Evolutionary conservation across 2,113 vertebrate species (phyloP).

Genomic region (Nycticryphes semicollaris): DNA sequence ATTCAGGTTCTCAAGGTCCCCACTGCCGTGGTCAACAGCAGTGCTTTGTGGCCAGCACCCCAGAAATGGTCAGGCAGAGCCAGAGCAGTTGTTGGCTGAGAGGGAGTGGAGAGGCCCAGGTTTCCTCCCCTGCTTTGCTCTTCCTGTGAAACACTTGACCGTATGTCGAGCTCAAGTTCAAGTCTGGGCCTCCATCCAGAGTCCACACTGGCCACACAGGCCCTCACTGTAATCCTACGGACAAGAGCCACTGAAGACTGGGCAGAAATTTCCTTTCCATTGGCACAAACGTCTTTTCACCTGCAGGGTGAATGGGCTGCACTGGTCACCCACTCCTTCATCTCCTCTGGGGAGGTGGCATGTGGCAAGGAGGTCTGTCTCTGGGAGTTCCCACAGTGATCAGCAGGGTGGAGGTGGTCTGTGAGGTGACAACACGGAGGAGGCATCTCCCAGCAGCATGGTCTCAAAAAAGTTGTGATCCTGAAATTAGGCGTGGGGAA

Average conservation of each 20-base stretch:
- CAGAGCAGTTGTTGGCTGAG: not conserved
- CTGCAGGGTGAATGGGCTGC: not conserved
- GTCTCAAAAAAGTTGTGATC: not conserved
- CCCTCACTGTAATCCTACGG: not conserved
- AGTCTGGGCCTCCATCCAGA: not conserved
- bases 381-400: not conserved
- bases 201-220: not conserved
- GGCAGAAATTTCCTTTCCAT: not conserved
- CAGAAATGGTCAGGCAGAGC: not conserved
- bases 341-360: not conserved
- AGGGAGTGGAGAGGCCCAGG: not conserved
- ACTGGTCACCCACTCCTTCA: not conserved
- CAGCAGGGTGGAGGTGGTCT: not conserved
- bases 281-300: not conserved
- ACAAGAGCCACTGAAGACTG: not conserved
- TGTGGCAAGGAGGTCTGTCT: not conserved
- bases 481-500: not conserved
- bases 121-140: not conserved
- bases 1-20: not conserved
- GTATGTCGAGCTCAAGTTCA: not conserved
- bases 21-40: rapidly evolving
- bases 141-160: not conserved
- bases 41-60: not conserved
- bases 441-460: not conserved
- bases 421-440: not conserved